Evolutionary conservation across 2,888 invertebrate genomes (phyloP), one percentile per base, ranked within the genome.

Genomic region (Carcina quercana): DNA sequence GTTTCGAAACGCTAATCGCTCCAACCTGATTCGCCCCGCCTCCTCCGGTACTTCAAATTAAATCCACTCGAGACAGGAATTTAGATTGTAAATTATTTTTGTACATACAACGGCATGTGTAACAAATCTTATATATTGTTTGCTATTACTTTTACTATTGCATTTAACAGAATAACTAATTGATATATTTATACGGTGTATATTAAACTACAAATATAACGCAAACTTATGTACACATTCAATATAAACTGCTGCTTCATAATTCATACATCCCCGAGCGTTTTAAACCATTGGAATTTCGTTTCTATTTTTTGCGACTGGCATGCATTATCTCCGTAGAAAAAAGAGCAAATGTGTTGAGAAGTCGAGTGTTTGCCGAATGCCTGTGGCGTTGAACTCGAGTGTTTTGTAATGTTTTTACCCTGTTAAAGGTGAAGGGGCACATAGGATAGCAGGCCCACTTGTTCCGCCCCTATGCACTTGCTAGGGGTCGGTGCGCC

Each of bases 381-480:
- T 41, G 34, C 40, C 37, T 27, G 34, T 31, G 33, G 35, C 40
- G 38, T 40, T 45, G 37, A 36, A 45, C 40, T 46, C 42, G 40
- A 32, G 34, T 40, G 30, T 27, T 28, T 32, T 21, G 41, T 28
- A 31, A 32, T 40, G 28, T 28, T 24, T 31, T 22, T 13, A 28
- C 11, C 26, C 22, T 30, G 17, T 33, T 27, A 35, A 28, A 25
- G 28, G 35, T 36, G 25, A 30, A 32, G n/a, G 30, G 34, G 38
- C 39, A 35, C 30, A 35, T 37, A 31, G 25, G 24, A 43, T 43
- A 37, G 41, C 35, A 59, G 59, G 59, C 61, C 60, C 73, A 79
- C 76, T 75, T 74, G 79, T 80, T 76, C 67, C 76, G 82, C 83
- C 83, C 82, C 72, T 78, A 82, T 83, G 78, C 82, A 76, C 80